Evolutionary conservation across 2,888 invertebrate genomes (phyloP).

Genomic region (Plagodis dolabraria): DNA sequence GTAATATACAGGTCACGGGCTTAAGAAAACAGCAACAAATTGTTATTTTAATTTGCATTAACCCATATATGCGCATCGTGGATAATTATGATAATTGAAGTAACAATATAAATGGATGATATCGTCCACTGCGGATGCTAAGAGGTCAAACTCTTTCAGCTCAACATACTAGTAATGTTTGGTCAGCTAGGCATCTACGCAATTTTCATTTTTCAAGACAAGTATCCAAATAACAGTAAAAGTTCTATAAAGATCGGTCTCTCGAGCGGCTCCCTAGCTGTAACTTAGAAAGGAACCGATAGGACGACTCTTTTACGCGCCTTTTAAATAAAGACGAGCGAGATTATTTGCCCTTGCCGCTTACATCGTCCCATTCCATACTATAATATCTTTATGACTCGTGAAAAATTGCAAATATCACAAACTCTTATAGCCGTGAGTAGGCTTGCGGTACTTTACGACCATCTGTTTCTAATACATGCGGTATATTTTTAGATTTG

Average conservation of each 20-base stretch:
- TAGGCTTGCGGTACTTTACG: conserved; percentile 14
- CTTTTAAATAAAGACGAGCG: neutral
- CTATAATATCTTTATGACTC: conserved; percentile 35
- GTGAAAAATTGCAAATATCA: conserved; percentile 39
- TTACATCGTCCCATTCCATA: conserved; percentile 7
- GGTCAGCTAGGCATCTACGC: no score
- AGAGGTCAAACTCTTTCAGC: no score
- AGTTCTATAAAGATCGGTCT: neutral
- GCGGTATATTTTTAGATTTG: conserved; percentile 19
- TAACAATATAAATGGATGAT: no score
- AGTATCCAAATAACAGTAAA: neutral
- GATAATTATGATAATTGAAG: no score
- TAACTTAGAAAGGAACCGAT: neutral
- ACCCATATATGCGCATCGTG: no score
- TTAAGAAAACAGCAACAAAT: no score
- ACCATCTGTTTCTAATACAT: conserved; percentile 8
- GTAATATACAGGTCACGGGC: no score
- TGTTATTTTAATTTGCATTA: no score
- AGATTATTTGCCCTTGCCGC: neutral
- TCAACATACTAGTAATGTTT: no score
- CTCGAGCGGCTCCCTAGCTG: no score
- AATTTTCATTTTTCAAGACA: neutral
- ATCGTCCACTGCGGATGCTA: no score
- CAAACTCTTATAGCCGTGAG: conserved; percentile 32
- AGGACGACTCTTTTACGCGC: neutral